phyloP scores from a whole-genome alignment of 2,797 vertebrate species.

The Odontamblyopus lacepedii region DNA sequence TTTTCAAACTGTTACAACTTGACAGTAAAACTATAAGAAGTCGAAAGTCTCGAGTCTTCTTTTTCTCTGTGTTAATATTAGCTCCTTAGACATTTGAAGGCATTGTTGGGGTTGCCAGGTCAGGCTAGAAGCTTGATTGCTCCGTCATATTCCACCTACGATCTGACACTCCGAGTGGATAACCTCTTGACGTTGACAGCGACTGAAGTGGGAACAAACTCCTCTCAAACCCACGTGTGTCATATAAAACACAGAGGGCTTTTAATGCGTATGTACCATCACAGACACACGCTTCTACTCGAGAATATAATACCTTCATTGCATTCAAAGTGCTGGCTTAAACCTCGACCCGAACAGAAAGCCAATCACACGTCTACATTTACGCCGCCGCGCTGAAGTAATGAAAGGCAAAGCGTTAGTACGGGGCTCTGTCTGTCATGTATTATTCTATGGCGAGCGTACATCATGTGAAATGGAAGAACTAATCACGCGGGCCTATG shows the following conservation, averaged over 20 bases:
- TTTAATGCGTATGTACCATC: neutral
- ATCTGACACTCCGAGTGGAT: constrained; percentile 53
- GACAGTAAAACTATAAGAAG: neutral
- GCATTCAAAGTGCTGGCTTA: neutral
- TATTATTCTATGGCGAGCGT: constrained; percentile 62
- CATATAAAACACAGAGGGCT: constrained; percentile 1
- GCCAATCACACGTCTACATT: constrained; percentile 1
- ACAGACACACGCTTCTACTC: constrained; percentile 22
- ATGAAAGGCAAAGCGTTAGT: constrained; percentile 24
- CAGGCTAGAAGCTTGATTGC: neutral
- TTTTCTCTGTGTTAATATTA: neutral
- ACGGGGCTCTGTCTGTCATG: constrained; percentile 40
- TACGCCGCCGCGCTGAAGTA: neutral
- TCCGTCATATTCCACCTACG: constrained; percentile 57
- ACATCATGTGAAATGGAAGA: constrained; percentile 43
- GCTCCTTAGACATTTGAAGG: neutral
- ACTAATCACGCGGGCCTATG: constrained; percentile 35
- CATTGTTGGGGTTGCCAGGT: neutral
- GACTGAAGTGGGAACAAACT: constrained; percentile 12
- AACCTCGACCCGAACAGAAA: neutral
- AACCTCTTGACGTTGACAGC: constrained; percentile 39
- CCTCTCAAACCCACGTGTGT: constrained; percentile 13
- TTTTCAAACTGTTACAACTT: neutral
- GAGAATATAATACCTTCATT: neutral
- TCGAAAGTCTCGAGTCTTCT: neutral